These are phyloP conservation scores for Pseudomyrmex concolor DNA, from an alignment of 1,140 invertebrate species.

Conservation along the genomic window DNA sequence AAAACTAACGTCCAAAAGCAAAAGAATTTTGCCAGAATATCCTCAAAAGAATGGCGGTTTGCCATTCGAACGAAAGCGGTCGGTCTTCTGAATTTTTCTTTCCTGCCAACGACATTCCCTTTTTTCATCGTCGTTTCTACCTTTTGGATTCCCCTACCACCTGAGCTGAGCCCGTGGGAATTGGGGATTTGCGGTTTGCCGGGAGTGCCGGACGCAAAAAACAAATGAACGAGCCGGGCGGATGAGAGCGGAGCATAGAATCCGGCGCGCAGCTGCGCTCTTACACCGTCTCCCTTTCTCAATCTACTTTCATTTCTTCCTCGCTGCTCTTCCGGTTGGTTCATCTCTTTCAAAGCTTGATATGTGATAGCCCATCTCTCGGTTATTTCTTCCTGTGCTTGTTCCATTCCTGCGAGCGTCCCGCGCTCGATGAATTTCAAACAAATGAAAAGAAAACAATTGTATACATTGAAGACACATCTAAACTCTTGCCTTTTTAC, in stretches of 20 bases:
- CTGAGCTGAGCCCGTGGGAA: constrained; percentile 62
- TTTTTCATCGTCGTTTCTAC: constrained; percentile 44
- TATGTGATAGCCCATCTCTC: constrained; percentile 25
- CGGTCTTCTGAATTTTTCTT: constrained; percentile 53
- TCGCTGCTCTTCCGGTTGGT: constrained; percentile 18
- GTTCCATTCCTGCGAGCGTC: constrained; percentile 18
- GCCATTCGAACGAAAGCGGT: constrained; percentile 24
- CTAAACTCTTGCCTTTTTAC: constrained; percentile 43
- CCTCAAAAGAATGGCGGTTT: constrained; percentile 34
- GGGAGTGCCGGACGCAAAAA: constrained; percentile 73
- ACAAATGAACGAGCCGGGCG: constrained; percentile 70
- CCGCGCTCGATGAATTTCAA: constrained; percentile 74
- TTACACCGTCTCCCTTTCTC: constrained; percentile 44
- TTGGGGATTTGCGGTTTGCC: constrained; percentile 78
- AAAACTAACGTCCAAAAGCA: background rate
- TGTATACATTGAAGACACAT: constrained; percentile 63
- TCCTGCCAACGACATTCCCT: background rate
- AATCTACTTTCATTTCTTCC: constrained; percentile 39
- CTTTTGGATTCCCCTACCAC: background rate
- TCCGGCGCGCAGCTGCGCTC: constrained; percentile 49
- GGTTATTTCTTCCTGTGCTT: constrained; percentile 43
- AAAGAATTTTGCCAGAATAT: constrained; percentile 20
- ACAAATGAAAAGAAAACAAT: constrained; percentile 76
- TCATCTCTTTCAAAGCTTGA: constrained; percentile 48
- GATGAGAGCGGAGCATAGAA: constrained; percentile 50